These are phyloP conservation scores for Drosophila equinoxialis DNA, from an alignment of 1,140 invertebrate genomes.

Conservation along the genomic window DNA sequence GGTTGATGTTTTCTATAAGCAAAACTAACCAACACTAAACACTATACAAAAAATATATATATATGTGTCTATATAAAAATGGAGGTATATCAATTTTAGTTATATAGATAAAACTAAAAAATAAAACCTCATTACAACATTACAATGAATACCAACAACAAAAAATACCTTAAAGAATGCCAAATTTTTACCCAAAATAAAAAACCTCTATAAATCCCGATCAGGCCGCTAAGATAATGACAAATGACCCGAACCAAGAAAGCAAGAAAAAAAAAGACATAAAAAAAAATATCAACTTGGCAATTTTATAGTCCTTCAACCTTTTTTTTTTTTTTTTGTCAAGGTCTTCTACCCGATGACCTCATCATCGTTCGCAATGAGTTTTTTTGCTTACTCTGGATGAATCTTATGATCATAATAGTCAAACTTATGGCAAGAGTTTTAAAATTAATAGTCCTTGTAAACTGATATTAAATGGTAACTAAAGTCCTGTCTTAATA, in stretches of 20 bases:
- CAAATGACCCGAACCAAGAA: neutral
- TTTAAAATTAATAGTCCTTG: too few species aligned
- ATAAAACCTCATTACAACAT: neutral
- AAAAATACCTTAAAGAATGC: neutral
- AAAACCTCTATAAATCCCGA: neutral
- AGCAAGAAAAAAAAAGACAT: neutral
- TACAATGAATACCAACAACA: too few species aligned
- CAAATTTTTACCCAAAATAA: neutral
- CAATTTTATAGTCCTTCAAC: neutral
- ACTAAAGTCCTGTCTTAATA: too few species aligned
- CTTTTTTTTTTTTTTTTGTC: neutral
- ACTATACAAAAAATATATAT: constrained; percentile 27
- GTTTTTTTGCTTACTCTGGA: neutral
- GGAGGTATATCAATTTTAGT: constrained; percentile 23
- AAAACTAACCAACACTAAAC: constrained; percentile 16
- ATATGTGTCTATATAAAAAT: neutral
- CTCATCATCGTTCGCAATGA: constrained; percentile 4
- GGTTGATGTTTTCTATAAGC: constrained; percentile 49
- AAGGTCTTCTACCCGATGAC: neutral
- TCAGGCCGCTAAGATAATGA: neutral
- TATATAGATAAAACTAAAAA: constrained; percentile 3
- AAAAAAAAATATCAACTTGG: too few species aligned
- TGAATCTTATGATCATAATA: neutral
- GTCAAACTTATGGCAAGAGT: too few species aligned
- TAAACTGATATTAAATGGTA: too few species aligned